Evolutionary conservation across 1,140 invertebrate species (phyloP).

Genomic region (Diachasmimorpha longicaudata): DNA sequence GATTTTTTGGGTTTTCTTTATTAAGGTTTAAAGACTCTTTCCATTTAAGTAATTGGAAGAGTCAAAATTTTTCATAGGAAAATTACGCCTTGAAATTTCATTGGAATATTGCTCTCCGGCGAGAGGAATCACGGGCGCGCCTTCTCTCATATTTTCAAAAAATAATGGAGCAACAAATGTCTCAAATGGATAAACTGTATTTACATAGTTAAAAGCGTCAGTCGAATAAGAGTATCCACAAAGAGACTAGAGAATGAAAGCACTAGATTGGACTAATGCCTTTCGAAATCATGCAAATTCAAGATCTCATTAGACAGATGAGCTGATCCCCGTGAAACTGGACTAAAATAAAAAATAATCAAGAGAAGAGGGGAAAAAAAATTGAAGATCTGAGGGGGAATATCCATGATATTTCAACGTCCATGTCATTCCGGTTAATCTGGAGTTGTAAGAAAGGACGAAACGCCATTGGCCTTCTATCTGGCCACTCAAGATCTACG

Average conservation of each 20-base stretch:
- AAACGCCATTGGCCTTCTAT: slow-evolving; percentile 26
- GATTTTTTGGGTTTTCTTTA: no score
- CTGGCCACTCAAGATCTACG: slow-evolving; percentile 42
- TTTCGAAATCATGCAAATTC: slow-evolving; percentile 1
- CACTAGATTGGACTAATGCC: not conserved
- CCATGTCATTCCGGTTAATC: not conserved
- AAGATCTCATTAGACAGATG: not conserved
- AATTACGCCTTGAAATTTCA: no score
- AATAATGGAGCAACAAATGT: no score
- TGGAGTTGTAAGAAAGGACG: not conserved
- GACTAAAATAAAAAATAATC: not conserved
- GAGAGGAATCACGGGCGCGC: no score
- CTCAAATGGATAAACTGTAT: not conserved
- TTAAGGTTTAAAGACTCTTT: no score
- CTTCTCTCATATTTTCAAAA: no score
- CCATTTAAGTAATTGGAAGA: no score
- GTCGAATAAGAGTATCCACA: not conserved
- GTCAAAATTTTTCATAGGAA: no score
- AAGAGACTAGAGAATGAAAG: not conserved
- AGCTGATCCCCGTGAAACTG: not conserved
- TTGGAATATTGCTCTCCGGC: no score
- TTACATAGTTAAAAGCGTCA: not conserved
- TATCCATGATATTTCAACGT: not conserved
- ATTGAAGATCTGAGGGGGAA: not conserved
- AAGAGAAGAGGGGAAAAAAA: not conserved